Base-by-base conservation (phyloP, 2,113 vertebrate species). In the Orcinus orca region DNA sequence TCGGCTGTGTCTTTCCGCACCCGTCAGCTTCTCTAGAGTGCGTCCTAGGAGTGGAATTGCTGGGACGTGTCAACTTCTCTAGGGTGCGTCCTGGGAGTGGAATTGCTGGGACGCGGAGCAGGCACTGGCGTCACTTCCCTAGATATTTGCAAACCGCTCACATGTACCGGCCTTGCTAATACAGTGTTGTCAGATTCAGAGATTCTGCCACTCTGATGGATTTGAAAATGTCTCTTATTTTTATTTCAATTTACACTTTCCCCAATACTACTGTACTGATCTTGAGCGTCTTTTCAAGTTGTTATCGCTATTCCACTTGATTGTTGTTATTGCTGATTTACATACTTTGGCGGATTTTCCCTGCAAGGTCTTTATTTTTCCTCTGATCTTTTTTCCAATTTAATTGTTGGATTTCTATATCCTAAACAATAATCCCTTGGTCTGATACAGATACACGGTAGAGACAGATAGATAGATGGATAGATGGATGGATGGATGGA, bases 31-130 rank as follows among this genome's bases (percentile, higher is more conserved):
- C 71, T 63, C 73, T 18, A 20, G 33, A 7, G 13, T 23, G 55
- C 13, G 36, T 58, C 31, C 7, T 13, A 67, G 36, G 20, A 31
- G 1, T 3, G 26, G 29, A 53, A 31, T 38, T 47, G 36, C 63
- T 2, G 73, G 20, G 63, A 14, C 4, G 1, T n/a, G n/a, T n/a
- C n/a, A 38, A 38, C 5, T 80, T 86, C 71, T 63, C 73, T 18
- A 20, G 33, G 7, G 13, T 23, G 55, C 13, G 44, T 58, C 31
- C 7, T 13, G 58, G 36, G 20, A 31, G 1, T 3, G 26, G 29
- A 53, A 31, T 3, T 47, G 36, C 63, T 2, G 73, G 20, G 63
- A 14, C 4, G 1, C 2, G 8, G 3, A 0, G 1, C 1, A 31
- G 11, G 9, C 6, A 3, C 8, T 10, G 53, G 6, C 10, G 2